Base-by-base conservation (phyloP, 2,888 invertebrate species). In the Saturnia pavonia region DNA sequence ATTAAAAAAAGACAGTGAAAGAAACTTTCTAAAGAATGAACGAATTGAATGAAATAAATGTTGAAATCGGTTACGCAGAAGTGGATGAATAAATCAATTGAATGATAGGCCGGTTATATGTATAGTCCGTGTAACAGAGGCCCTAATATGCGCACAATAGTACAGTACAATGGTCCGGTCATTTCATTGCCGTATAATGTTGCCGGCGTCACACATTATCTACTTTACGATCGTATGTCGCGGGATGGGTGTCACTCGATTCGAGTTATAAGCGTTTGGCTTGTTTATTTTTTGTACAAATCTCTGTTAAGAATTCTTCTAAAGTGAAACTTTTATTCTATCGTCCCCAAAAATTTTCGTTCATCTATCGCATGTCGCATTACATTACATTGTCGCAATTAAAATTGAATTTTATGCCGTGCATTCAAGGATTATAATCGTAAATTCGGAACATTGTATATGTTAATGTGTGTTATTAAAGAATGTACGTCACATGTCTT, bases 161-260 rank as follows among this genome's bases (percentile, higher is more conserved):
- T 40, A 27, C 63, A 27, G 34, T 34, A 60, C 57, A 60, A 60
- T 60, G 25, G 57, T 60, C 25, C 65, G 65, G n/a, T n/a, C 65
- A 16, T n/a, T 65, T 40, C 12, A 65, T n/a, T 65, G 65, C 65
- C 19, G 65, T 40, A 65, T 65, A 40, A 65, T 65, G 40, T 65
- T 6, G 40, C 34, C 40, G 65, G 65, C 65, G 65, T 40, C 74
- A 72, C 40, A 78, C 74, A 80, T 83, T 82, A 78, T 79, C 78
- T 77, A 79, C 27, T 60, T 27, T 27, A 76, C 79, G 77, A 74
- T 71, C 68, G 73, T 73, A 72, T 69, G 69, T 70, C 72, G 70
- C 71, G 9, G 22, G 71, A 68, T 67, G 57, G 70, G 74, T 69
- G 45, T 11, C 57, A 27, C 12, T 43, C 51, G 71, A 67, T 63